These are phyloP conservation scores for Pemphigus obesinymphae DNA, from an alignment of 1,140 invertebrate genomes.

Conservation along the genomic window DNA sequence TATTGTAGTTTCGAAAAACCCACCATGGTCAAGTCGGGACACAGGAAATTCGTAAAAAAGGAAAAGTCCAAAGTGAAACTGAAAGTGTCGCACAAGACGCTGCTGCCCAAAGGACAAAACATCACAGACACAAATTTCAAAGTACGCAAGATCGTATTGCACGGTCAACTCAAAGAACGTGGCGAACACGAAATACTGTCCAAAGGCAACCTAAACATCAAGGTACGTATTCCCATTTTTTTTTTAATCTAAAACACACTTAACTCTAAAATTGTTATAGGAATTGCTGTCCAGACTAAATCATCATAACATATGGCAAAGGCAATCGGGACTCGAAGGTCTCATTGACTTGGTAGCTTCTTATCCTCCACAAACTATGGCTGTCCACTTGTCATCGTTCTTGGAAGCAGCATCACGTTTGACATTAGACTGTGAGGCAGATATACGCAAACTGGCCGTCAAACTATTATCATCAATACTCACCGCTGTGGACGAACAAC, in stretches of 20 bases:
- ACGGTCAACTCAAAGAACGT: slow-evolving; percentile 67
- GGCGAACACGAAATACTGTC: slow-evolving; percentile 60
- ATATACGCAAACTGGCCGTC: slow-evolving; percentile 62
- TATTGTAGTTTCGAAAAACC: not conserved
- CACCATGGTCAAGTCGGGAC: slow-evolving; percentile 32
- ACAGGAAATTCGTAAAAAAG: slow-evolving; percentile 63
- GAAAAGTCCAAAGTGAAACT: slow-evolving; percentile 75
- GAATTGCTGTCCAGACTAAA: slow-evolving; percentile 69
- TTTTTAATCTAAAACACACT: not conserved
- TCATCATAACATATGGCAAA: slow-evolving; percentile 70
- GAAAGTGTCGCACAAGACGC: slow-evolving; percentile 60
- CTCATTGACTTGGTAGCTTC: slow-evolving; percentile 63
- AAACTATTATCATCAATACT: slow-evolving; percentile 56
- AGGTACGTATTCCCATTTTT: slow-evolving; percentile 51
- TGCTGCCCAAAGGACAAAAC: slow-evolving; percentile 72
- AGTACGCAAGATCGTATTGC: slow-evolving; percentile 77
- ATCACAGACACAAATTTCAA: slow-evolving; percentile 82
- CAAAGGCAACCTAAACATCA: slow-evolving; percentile 67
- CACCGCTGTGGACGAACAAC: slow-evolving; percentile 45
- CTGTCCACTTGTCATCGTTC: slow-evolving; percentile 61
- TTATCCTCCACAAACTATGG: slow-evolving; percentile 55
- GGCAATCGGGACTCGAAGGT: slow-evolving; percentile 65
- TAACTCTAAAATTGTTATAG: slow-evolving; percentile 50
- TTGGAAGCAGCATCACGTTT: slow-evolving; percentile 64
- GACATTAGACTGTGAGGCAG: slow-evolving; percentile 66